A percentile compares a stretch with the other conserved stretches of the same genome.
Evolutionary conservation across 1,140 invertebrate species (phyloP).

Genomic region (Mercenaria mercenaria): DNA sequence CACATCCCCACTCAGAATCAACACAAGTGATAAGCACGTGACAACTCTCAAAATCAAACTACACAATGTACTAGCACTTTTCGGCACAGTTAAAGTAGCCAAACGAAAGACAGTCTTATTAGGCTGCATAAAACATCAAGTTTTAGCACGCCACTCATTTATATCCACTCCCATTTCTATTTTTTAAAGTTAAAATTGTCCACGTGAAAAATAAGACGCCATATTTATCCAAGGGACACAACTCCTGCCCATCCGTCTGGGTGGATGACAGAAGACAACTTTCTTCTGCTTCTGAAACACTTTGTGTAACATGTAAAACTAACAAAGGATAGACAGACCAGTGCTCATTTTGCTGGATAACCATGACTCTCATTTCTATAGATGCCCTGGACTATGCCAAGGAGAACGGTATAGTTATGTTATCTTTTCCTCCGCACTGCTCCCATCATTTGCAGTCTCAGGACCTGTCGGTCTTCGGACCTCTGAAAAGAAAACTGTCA

Average conservation of each 20-base stretch:
- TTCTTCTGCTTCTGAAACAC: slow-evolving; percentile 20
- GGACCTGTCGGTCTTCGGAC: too few relatives aligned
- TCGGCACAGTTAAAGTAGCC: too few relatives aligned
- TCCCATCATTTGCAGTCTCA: background rate
- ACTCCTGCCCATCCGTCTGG: slow-evolving; percentile 13
- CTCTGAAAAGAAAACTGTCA: slow-evolving; percentile 1
- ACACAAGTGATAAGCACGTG: too few relatives aligned
- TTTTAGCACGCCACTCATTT: too few relatives aligned
- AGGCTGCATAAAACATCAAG: too few relatives aligned
- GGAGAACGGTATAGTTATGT: slow-evolving; percentile 16
- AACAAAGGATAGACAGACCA: background rate
- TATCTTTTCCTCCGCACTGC: background rate
- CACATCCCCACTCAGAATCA: too few relatives aligned
- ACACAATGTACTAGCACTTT: too few relatives aligned
- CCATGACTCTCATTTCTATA: background rate
- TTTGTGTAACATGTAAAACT: background rate
- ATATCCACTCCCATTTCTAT: too few relatives aligned
- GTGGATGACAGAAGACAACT: slow-evolving; percentile 23
- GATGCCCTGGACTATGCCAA: background rate
- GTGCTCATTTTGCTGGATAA: slow-evolving; percentile 8
- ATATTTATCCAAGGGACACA: background rate
- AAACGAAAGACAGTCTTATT: too few relatives aligned
- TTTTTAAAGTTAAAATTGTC: too few relatives aligned
- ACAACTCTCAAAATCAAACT: too few relatives aligned
- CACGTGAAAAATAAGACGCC: background rate